Evolutionary conservation across 1,140 invertebrate species (phyloP).

Genomic region (Leptinotarsa defecta): DNA sequence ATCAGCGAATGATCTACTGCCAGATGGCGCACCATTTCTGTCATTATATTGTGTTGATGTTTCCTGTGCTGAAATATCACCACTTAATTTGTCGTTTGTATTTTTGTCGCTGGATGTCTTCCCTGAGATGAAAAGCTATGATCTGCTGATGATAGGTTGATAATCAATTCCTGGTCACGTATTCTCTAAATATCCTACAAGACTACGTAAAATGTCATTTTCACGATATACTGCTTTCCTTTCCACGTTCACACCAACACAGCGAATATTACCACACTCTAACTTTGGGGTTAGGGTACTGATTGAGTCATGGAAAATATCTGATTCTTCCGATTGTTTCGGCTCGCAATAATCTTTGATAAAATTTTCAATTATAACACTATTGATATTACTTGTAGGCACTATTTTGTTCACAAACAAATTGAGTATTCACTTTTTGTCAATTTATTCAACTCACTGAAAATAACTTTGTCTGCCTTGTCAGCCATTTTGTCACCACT

Average conservation of each 20-base stretch:
- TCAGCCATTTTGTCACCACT: too few species aligned
- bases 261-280: background rate
- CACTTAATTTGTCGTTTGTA: background rate
- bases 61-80: background rate
- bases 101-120: background rate
- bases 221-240: background rate
- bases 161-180: background rate
- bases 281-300: background rate
- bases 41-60: background rate
- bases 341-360: background rate
- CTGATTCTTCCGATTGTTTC: background rate
- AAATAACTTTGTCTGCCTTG: background rate
- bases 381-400: background rate
- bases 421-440: too few species aligned
- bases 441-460: too few species aligned
- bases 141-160: background rate
- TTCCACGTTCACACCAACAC: background rate
- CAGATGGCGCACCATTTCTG: background rate
- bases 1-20: background rate
- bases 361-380: background rate
- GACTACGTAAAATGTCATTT: background rate
- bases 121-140: background rate
- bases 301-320: too few species aligned
- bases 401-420: background rate
- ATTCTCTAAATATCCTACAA: background rate